Evolutionary conservation across 1,140 invertebrate genomes (phyloP).

Genomic region (Ptiloglossa arizonensis): DNA sequence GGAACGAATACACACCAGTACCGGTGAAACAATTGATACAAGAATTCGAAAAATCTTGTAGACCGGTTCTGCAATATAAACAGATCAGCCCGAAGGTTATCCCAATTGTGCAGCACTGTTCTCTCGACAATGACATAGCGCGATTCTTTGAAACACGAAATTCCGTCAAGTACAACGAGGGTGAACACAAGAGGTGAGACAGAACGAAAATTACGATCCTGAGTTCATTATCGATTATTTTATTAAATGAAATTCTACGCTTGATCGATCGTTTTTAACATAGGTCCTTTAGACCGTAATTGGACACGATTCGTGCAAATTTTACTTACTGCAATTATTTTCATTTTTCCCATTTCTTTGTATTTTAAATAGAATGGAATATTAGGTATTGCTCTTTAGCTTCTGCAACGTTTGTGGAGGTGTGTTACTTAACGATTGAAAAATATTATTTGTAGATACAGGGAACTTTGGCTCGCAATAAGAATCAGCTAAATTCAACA

Average conservation of each 20-base stretch:
- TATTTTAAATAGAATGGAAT: no score
- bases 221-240: not conserved
- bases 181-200: slow-evolving; percentile 43
- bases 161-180: slow-evolving; percentile 46
- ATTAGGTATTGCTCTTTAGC: no score
- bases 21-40: slow-evolving; percentile 86
- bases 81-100: slow-evolving; percentile 78
- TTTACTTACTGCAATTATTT: no score
- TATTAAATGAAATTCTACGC: not conserved
- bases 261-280: not conserved
- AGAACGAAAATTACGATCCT: not conserved
- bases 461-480: no score
- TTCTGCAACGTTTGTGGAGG: no score
- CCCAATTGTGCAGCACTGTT: slow-evolving; percentile 67
- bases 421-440: no score
- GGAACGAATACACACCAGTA: slow-evolving; percentile 82
- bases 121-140: slow-evolving; percentile 72
- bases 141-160: slow-evolving; percentile 75
- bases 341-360: no score
- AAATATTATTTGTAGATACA: no score
- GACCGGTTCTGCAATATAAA: slow-evolving; percentile 83
- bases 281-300: no score
- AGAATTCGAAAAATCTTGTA: slow-evolving; percentile 84
- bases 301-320: no score
- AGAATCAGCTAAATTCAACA: no score